These are phyloP conservation scores for Anthophora plumipes DNA, from an alignment of 2,888 invertebrate species.

Conservation along the genomic window DNA sequence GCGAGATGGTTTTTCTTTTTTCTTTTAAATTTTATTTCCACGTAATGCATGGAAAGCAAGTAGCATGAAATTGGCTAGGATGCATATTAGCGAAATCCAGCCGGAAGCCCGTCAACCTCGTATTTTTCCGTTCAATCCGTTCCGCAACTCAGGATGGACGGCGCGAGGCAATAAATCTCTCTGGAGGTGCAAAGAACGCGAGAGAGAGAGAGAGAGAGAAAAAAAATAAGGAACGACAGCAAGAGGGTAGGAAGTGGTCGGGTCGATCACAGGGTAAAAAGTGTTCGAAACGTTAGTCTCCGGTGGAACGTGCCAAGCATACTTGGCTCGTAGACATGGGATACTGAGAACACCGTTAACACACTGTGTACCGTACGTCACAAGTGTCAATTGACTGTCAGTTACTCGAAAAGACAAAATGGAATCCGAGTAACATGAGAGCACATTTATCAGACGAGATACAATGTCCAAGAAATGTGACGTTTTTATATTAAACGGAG, in stretches of 20 bases:
- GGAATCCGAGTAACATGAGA: not conserved
- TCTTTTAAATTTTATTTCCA: too few relatives aligned
- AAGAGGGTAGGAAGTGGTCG: not conserved
- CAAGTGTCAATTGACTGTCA: constrained; percentile 2
- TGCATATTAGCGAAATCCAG: not conserved
- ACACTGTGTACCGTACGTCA: constrained; percentile 17
- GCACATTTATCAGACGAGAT: not conserved
- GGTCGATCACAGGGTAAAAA: constrained; percentile 25
- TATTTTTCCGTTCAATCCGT: constrained; percentile 26
- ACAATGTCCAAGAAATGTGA: not conserved
- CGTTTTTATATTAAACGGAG: too few relatives aligned
- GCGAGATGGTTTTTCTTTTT: too few relatives aligned
- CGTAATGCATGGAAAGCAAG: not conserved
- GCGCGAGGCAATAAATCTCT: constrained; percentile 37
- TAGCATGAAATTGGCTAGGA: constrained; percentile 31
- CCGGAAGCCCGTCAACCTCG: not conserved
- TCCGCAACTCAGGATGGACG: constrained; percentile 24
- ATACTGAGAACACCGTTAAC: constrained; percentile 4
- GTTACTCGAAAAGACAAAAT: not conserved
- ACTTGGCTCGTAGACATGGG: not conserved
- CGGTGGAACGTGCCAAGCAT: constrained; percentile 51
- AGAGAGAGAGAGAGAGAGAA: not conserved
- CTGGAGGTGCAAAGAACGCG: constrained; percentile 15
- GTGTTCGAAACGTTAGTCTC: constrained; percentile 14
- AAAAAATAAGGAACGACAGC: not conserved